A percentile compares a stretch with the other conserved stretches of the same genome.
These are phyloP conservation scores for Xenops minutus DNA, from an alignment of 2,797 vertebrate species.

Conservation along the genomic window DNA sequence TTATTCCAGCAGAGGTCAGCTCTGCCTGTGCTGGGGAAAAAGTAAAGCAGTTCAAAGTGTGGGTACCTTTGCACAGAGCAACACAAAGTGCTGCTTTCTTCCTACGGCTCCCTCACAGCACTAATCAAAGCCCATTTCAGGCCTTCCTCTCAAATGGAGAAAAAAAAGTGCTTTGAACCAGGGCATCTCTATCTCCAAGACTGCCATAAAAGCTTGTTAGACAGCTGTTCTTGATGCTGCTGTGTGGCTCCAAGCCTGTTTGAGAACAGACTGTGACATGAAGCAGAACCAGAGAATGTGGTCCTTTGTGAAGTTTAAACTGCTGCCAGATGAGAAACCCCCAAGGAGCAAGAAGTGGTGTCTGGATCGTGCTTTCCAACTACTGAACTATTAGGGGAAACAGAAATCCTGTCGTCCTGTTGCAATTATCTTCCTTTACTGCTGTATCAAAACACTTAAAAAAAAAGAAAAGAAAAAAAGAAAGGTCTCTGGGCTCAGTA, in stretches of 20 bases:
- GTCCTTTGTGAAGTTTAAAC: neutral
- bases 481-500: neutral
- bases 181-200: neutral
- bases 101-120: neutral
- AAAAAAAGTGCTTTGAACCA: neutral
- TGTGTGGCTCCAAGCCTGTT: neutral
- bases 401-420: neutral
- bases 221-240: neutral
- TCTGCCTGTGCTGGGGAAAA: neutral
- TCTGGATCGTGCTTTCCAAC: neutral
- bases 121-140: neutral
- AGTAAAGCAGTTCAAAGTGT: neutral
- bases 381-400: neutral
- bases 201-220: neutral
- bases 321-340: neutral
- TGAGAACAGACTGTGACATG: neutral
- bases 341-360: neutral
- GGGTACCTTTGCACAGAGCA: neutral
- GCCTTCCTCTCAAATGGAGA: neutral
- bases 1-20: constrained; percentile 7
- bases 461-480: neutral
- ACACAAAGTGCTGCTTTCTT: neutral
- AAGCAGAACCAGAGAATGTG: neutral
- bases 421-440: neutral
- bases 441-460: neutral